These are phyloP conservation scores for Odontophorus gujanensis DNA, from an alignment of 2,113 vertebrate genomes.

Conservation along the genomic window DNA sequence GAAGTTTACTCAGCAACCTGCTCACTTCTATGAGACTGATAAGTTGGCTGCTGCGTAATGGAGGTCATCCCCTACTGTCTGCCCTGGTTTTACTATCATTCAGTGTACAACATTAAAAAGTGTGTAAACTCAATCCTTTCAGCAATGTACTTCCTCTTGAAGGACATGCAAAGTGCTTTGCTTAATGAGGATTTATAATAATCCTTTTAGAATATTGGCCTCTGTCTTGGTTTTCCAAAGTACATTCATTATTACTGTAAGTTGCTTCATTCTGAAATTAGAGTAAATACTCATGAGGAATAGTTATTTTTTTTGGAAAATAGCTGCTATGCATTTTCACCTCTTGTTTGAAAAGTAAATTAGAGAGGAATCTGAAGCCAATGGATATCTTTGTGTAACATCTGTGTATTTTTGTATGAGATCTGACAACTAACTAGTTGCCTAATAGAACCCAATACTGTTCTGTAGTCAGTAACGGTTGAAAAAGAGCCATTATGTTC, in stretches of 20 bases:
- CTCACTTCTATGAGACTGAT: neutral
- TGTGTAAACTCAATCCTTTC: neutral
- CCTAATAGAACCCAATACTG: neutral
- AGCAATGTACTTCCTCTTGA: neutral
- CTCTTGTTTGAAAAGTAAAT: neutral
- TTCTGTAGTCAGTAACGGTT: neutral
- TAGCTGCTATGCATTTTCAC: neutral
- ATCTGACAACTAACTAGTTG: neutral
- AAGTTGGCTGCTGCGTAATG: neutral
- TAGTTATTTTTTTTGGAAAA: neutral
- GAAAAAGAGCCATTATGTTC: conserved; percentile 42
- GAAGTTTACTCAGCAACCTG: neutral
- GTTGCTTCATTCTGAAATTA: neutral
- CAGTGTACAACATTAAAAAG: neutral
- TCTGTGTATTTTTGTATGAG: neutral
- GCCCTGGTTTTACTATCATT: neutral
- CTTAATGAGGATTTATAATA: neutral
- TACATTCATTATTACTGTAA: neutral
- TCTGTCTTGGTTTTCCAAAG: neutral
- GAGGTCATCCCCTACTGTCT: neutral
- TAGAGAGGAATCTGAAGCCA: neutral
- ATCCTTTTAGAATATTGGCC: neutral
- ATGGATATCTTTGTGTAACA: neutral
- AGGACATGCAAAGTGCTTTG: neutral
- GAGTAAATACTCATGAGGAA: neutral